A percentile compares a stretch with the other conserved stretches of the same genome.
phyloP scores from a whole-genome alignment of 2,797 vertebrate species.

The Diglossa cyanea region DNA sequence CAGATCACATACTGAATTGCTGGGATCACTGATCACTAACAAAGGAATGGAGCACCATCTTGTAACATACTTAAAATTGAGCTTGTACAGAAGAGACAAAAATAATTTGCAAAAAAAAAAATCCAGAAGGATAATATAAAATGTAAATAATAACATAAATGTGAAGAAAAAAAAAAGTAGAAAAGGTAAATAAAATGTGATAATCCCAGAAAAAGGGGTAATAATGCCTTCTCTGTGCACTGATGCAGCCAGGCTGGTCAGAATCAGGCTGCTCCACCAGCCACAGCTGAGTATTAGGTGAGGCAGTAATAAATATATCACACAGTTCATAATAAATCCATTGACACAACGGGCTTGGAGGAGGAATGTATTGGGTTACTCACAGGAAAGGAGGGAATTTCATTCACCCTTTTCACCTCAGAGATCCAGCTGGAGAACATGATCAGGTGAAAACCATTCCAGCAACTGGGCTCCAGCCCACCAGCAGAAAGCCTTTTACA shows the following conservation, averaged over 20 bases:
- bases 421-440: not conserved
- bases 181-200: not conserved
- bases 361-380: not conserved
- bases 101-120: not conserved
- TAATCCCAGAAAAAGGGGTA: not conserved
- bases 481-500: not conserved
- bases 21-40: not conserved
- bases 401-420: not conserved
- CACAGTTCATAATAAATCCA: not conserved
- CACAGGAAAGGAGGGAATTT: not conserved
- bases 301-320: not conserved
- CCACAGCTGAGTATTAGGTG: not conserved
- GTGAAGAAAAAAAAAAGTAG: not conserved
- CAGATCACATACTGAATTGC: not conserved
- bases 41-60: not conserved
- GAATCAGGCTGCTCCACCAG: not conserved
- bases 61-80: not conserved
- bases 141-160: not conserved
- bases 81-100: not conserved
- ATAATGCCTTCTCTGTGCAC: not conserved
- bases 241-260: not conserved
- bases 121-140: not conserved
- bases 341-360: not conserved
- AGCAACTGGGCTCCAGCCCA: not conserved
- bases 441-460: not conserved